Percentiles rank a stretch among this genome's conserved stretches.
phyloP scores from a whole-genome alignment of 2,888 invertebrate genomes.

The Conomelus anceps region DNA sequence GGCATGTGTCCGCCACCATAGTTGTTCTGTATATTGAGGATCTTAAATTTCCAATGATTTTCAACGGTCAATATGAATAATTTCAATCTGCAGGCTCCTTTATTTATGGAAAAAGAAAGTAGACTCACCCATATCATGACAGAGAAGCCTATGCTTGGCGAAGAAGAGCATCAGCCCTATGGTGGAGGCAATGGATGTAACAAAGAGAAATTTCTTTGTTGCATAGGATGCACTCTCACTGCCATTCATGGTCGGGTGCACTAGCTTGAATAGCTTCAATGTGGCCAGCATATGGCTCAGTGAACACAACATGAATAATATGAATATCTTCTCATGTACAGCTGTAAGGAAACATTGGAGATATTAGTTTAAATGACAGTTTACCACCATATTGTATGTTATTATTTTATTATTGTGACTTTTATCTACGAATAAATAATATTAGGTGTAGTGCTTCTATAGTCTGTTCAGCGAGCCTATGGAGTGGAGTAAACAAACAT shows the following conservation, averaged over 20 bases:
- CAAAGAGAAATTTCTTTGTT: conserved; percentile 67
- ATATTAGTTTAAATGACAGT: background rate
- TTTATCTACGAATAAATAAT: too few species aligned
- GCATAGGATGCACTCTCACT: conserved; percentile 43
- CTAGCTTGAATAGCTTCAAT: conserved; percentile 48
- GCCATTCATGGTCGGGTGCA: conserved; percentile 40
- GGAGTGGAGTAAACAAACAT: too few species aligned
- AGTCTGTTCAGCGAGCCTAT: too few species aligned
- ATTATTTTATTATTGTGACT: background rate
- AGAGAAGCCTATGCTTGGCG: conserved; percentile 78
- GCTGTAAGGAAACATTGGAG: conserved; percentile 52
- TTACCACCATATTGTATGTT: too few species aligned
- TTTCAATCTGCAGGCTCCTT: too few species aligned
- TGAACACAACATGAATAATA: conserved; percentile 80
- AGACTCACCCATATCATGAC: conserved; percentile 78
- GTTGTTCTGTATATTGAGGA: too few species aligned
- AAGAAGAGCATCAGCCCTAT: conserved; percentile 81
- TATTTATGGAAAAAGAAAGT: background rate
- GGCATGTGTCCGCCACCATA: too few species aligned
- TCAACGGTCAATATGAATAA: too few species aligned
- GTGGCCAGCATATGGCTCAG: conserved; percentile 74
- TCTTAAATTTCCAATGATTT: too few species aligned
- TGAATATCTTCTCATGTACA: conserved; percentile 84
- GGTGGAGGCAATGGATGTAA: conserved; percentile 69
- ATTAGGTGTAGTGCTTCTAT: too few species aligned